Base-by-base conservation (phyloP, 2,888 invertebrate genomes). In the Ophion ellenae region DNA sequence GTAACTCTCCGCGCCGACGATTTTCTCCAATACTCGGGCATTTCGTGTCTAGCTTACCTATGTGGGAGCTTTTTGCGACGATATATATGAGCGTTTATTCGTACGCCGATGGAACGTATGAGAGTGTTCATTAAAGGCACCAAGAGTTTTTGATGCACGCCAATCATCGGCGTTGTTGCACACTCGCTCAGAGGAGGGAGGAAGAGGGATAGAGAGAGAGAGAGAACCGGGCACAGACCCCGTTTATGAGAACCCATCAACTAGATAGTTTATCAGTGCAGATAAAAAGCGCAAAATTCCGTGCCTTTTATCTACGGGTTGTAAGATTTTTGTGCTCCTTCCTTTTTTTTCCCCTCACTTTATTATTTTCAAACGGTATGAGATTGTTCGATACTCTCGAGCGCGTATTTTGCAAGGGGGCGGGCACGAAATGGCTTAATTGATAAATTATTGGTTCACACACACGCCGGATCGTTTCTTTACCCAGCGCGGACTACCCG, bases 221-320 rank as follows among this genome's bases (percentile, higher is more conserved):
- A 64, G 64, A 45, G 47, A 63, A 63, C 61, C 36, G 14, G 82
- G 83, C 84, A 78, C 84, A 82, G 84, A 47, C 47, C 84, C 80
- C 87, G 83, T 88, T 89, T 87, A 89, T 88, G 87, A 88, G 85
- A 71, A 73, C 63, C 88, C 89, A 88, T 89, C 87, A 87, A 88
- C 83, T 88, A 86, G 88, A 88, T 88, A 87, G 89, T 89, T 89
- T 88, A 89, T 89, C 88, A 88, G 84, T 85, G 77, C 59, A 59
- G 71, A 64, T 70, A 59, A 70, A 64, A 76, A 80, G 66, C 36
- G 28, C 69, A 57, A 75, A 75, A 28, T 47, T 28, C 61, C 64
- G 64, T 64, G 64, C 75, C 40, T 70, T 70, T 70, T 53, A 47
- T 24, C 28, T 36, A 20, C 59, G 47, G 9, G 45, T 32, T 66